Percentiles rank a stretch among this genome's conserved stretches.
Conservation (phyloP, 2,797 vertebrate species). For the Tadarida brasiliensis region DNA sequence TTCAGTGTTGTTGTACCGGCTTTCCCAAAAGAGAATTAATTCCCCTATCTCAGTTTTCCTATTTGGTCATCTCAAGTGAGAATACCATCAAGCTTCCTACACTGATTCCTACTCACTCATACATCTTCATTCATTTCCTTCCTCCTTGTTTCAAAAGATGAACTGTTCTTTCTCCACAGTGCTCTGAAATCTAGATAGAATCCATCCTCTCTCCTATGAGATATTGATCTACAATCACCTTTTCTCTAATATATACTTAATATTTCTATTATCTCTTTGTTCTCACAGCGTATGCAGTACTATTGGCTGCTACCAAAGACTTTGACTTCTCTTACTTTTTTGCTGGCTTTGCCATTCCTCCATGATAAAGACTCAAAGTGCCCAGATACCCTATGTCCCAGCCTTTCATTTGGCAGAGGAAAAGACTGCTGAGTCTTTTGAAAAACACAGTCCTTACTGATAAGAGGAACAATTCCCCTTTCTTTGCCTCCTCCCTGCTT, state of each 20-base stretch:
- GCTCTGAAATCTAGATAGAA: slow-evolving; percentile 25
- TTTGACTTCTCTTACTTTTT: slow-evolving; percentile 23
- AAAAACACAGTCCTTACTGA: background rate
- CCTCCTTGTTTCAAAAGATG: slow-evolving; percentile 33
- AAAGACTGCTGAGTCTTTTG: background rate
- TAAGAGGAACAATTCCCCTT: background rate
- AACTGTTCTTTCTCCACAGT: background rate
- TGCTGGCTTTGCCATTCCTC: slow-evolving; percentile 1
- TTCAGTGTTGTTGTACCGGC: background rate
- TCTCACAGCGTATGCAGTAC: background rate
- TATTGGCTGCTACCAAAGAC: background rate
- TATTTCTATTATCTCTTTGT: slow-evolving; percentile 5
- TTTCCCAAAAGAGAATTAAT: slow-evolving; percentile 29
- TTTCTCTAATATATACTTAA: slow-evolving; percentile 41
- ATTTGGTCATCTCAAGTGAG: slow-evolving; percentile 29
- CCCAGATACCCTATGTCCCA: background rate
- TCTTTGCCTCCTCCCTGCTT: background rate
- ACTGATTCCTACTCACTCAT: background rate
- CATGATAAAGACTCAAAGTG: background rate
- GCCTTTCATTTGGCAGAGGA: background rate
- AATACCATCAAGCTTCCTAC: background rate
- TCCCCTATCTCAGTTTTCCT: slow-evolving; percentile 44
- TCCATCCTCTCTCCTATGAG: background rate
- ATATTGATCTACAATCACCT: background rate
- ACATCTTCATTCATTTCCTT: slow-evolving; percentile 18